Conservation (phyloP, 2,113 vertebrate genomes). For the Lutjanus erythropterus region DNA sequence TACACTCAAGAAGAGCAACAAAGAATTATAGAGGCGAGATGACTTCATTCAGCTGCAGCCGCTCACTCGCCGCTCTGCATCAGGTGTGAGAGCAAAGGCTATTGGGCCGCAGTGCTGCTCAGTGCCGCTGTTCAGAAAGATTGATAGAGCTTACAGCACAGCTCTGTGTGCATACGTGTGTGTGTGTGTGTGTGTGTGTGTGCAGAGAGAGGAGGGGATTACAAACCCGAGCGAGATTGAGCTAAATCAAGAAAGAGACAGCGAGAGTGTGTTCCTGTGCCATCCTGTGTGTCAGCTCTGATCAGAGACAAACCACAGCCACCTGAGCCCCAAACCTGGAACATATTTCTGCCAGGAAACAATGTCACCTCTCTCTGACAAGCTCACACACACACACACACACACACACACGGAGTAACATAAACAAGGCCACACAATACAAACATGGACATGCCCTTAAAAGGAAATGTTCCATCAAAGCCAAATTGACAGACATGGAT, state of each 20-base stretch:
- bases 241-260: constrained; percentile 61
- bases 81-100: constrained; percentile 57
- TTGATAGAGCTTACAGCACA: constrained; percentile 46
- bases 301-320: constrained; percentile 66
- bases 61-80: constrained; percentile 37
- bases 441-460: neutral
- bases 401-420: neutral
- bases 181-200: constrained; percentile 25
- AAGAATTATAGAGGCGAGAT: neutral
- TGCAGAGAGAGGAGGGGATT: constrained; percentile 23
- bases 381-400: constrained; percentile 10
- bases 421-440: constrained; percentile 4
- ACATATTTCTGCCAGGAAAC: constrained; percentile 66
- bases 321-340: constrained; percentile 73
- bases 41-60: constrained; percentile 22
- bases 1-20: neutral
- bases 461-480: constrained; percentile 17
- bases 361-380: constrained; percentile 53
- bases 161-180: neutral
- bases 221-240: constrained; percentile 49
- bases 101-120: constrained; percentile 36
- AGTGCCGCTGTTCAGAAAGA: constrained; percentile 31
- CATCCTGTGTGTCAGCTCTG: constrained; percentile 60
- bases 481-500: constrained; percentile 4
- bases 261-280: constrained; percentile 47